phyloP scores from a whole-genome alignment of 2,888 invertebrate genomes.

The Alloplasta piceator region DNA sequence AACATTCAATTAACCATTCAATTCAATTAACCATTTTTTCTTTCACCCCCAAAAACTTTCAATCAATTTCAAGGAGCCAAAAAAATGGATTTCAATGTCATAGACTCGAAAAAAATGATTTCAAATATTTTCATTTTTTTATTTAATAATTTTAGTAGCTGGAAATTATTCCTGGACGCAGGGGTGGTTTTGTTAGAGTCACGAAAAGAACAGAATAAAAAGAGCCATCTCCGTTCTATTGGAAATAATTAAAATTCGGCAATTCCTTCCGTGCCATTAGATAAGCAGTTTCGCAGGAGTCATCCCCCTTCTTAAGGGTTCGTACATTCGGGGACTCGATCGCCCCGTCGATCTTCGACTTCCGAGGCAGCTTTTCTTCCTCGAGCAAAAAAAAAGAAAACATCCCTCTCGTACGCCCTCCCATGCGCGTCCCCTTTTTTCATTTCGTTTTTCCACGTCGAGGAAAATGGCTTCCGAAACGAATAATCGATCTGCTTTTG shows the following conservation, averaged over 20 bases:
- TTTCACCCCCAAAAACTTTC: too few species aligned
- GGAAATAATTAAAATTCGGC: constrained; percentile 69
- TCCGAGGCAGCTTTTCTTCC: constrained; percentile 33
- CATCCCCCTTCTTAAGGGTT: constrained; percentile 29
- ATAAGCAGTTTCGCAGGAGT: constrained; percentile 27
- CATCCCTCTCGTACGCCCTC: constrained; percentile 28
- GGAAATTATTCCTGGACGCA: not conserved
- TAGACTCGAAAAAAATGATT: not conserved
- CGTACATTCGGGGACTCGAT: constrained; percentile 19
- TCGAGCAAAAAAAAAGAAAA: constrained; percentile 41
- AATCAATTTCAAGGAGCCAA: too few species aligned
- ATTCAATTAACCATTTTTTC: too few species aligned
- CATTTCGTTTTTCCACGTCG: constrained; percentile 18
- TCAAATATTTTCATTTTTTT: not conserved
- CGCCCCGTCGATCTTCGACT: constrained; percentile 62
- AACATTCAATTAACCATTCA: too few species aligned
- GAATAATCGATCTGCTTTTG: constrained; percentile 58
- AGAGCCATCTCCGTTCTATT: constrained; percentile 51
- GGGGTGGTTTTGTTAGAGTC: constrained; percentile 43
- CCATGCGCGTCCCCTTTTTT: constrained; percentile 20
- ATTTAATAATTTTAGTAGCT: not conserved
- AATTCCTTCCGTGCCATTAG: constrained; percentile 67
- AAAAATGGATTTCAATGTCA: too few species aligned
- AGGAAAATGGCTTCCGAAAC: constrained; percentile 45
- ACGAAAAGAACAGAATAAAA: constrained; percentile 44